phyloP scores from a whole-genome alignment of 2,113 vertebrate genomes.

The Mugil cephalus region DNA sequence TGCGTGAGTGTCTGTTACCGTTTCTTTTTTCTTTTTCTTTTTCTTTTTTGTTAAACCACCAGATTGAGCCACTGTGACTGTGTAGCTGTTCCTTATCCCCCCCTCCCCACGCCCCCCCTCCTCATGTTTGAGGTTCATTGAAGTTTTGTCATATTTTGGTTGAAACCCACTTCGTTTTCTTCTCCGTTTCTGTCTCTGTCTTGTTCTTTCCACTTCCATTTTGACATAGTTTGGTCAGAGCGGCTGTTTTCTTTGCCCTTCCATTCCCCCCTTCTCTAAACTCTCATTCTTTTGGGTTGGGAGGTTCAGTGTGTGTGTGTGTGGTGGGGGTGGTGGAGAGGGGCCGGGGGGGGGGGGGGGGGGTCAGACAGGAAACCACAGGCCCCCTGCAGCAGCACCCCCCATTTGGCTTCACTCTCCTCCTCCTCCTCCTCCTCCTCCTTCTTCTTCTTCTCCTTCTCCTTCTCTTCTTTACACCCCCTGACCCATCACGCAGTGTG shows the following conservation, averaged over 20 bases:
- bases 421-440: slow-evolving; percentile 48
- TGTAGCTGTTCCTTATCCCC: slow-evolving; percentile 36
- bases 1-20: slow-evolving; percentile 17
- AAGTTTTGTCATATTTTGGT: slow-evolving; percentile 82
- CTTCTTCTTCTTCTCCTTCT: slow-evolving; percentile 47
- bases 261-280: slow-evolving; percentile 56
- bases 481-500: slow-evolving; percentile 77
- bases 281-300: slow-evolving; percentile 77
- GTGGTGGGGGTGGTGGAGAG: slow-evolving; percentile 42
- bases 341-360: too few relatives aligned
- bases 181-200: slow-evolving; percentile 64
- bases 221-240: slow-evolving; percentile 78
- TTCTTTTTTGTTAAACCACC: slow-evolving; percentile 40
- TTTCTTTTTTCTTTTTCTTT: slow-evolving; percentile 15
- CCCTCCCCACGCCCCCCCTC: slow-evolving; percentile 28
- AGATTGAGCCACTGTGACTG: slow-evolving; percentile 62
- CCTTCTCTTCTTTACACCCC: slow-evolving; percentile 69
- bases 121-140: slow-evolving; percentile 73
- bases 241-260: slow-evolving; percentile 71
- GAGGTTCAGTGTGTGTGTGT: slow-evolving; percentile 55
- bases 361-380: slow-evolving; percentile 90
- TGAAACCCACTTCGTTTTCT: slow-evolving; percentile 68
- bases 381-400: slow-evolving; percentile 78
- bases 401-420: slow-evolving; percentile 72
- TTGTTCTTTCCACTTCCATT: slow-evolving; percentile 78